Evolutionary conservation across 2,888 invertebrate genomes (phyloP), one percentile per base, ranked within the genome.

Genomic region (Gymnoscelis rufifasciata): DNA sequence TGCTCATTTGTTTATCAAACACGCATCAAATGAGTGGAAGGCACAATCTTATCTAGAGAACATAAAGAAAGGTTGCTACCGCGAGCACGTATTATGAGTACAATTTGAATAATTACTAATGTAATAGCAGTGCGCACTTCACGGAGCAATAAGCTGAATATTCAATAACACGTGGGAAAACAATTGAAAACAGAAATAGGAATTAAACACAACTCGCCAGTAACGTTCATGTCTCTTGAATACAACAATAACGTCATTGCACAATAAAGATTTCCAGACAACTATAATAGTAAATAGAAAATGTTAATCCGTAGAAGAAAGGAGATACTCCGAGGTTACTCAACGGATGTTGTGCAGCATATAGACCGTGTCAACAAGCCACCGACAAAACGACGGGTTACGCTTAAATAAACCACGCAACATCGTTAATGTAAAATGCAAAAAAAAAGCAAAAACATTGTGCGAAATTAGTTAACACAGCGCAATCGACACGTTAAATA

Each of bases 301-400:
- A 33, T 15, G 14, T 12, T 68, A 67, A 70, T 62, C 58, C 57
- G 54, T 51, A 60, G 62, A 68, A 64, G 67, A 64, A 68, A 71
- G 64, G 63, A 57, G 54, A 71, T 72, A 69, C 70, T 69, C 68
- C 68, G 70, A 74, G 79, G 78, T 81, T 74, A 72, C 65, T 60
- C 71, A 68, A 62, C 74, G 77, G 81, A 82, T 82, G 69, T 71
- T 69, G 60, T 46, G 57, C 52, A 66, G 75, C 78, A 84, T 86
- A 66, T 83, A 86, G 86, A 87, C 86, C 86, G 86, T 75, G 77
- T 83, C 83, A 76, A 70, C 74, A 78, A 78, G 75, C 43, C 71
- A 69, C 71, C 74, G 77, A 81, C 81, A 83, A 83, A 86, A 81
- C 78, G 77, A 68, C 66, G 69, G 76, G 79, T 86, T 78, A 84